Base-by-base conservation (phyloP, 1,140 invertebrate species). In the Asobara japonica region DNA sequence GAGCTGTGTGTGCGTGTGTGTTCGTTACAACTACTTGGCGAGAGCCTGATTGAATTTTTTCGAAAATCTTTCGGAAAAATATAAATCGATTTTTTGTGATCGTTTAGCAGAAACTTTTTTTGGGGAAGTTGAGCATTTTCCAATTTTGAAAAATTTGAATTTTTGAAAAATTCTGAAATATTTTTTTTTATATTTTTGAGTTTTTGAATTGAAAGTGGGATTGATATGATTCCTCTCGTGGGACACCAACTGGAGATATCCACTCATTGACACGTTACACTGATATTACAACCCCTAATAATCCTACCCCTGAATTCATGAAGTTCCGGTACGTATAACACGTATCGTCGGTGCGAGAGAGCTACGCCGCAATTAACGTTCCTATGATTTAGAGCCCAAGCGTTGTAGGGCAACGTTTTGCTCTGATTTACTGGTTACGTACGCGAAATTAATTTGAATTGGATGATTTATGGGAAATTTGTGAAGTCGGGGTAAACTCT, bases 361-460 rank as follows among this genome's bases (percentile, higher is more conserved):
- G 76, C 80, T 77, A 76, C 79, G 74, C 75, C 70, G 81, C 78
- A 84, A 82, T 83, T 83, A 84, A 77, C 62, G 66, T 31, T 67
- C 51, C 29, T 25, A 75, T 84, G 80, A 84, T 84, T 84, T 84
- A 84, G 80, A 73, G 78, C 72, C 70, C 79, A 77, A 75, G 76
- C 79, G 79, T 79, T 83, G 81, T 80, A 81, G 79, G 79, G 74
- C 74, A 62, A 62, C 51, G 73, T 64, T 72, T 73, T 74, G 69
- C 70, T 74, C 77, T 83, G 80, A 83, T 83, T 83, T 83, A 83
- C 72, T 74, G 56, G 41, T 10, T 67, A 69, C 70, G 8, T 72
- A 74, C 77, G 70, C 76, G 74, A 80, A 82, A 83, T 83, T 83
- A 84, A 83, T 84, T 82, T 78, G 71, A 79, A 84, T 66, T 45